A percentile compares a stretch with the other conserved stretches of the same genome.
These are phyloP conservation scores for Araneus ventricosus DNA, from an alignment of 1,140 invertebrate genomes.

Conservation along the genomic window DNA sequence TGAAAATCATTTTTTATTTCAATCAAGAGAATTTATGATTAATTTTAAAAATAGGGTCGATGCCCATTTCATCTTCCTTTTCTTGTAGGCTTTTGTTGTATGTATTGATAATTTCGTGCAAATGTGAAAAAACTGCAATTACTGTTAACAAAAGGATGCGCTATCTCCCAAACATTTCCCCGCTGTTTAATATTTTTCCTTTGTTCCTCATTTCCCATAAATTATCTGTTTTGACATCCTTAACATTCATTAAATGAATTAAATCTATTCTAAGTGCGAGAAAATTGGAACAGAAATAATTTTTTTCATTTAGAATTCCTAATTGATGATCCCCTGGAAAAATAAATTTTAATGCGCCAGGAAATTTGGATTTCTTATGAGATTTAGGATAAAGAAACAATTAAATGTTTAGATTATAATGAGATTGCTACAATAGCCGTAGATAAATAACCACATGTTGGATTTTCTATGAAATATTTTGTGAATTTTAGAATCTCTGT, in stretches of 20 bases:
- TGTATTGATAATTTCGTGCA: neutral
- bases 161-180: neutral
- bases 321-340: neutral
- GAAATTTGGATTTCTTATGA: neutral
- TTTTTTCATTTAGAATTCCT: neutral
- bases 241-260: conserved; percentile 7
- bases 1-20: no score
- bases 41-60: no score
- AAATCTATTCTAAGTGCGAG: neutral
- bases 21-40: no score
- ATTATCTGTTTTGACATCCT: neutral
- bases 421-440: no score
- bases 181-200: neutral
- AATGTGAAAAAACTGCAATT: neutral
- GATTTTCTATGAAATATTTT: no score
- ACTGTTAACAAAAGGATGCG: neutral
- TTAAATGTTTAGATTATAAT: neutral
- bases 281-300: neutral
- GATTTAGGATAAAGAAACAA: neutral
- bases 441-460: no score
- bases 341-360: neutral
- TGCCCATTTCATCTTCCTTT: no score
- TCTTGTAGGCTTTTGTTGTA: no score
- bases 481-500: no score
- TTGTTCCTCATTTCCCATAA: neutral